These are phyloP conservation scores for Gallinago undulata DNA, from an alignment of 2,113 vertebrate genomes.

Conservation along the genomic window DNA sequence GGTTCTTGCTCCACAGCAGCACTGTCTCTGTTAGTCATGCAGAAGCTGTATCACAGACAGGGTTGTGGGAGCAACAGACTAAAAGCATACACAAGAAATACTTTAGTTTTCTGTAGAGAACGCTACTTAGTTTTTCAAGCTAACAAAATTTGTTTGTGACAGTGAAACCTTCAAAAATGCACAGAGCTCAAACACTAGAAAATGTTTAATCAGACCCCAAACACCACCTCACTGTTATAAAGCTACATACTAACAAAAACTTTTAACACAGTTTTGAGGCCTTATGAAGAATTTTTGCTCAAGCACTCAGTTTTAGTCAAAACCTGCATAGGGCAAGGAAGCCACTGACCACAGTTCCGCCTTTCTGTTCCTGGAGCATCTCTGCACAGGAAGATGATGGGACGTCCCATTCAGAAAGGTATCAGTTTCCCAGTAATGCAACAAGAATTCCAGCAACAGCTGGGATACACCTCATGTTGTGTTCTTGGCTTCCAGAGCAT, in stretches of 20 bases:
- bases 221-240: accelerated
- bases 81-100: neutral
- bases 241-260: neutral
- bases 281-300: neutral
- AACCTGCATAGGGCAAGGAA: neutral
- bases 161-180: accelerated
- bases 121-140: neutral
- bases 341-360: neutral
- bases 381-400: neutral
- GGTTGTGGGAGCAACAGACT: accelerated
- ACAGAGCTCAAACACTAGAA: neutral
- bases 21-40: too few species aligned
- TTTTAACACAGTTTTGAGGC: neutral
- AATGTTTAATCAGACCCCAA: neutral
- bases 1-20: neutral
- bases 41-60: accelerated
- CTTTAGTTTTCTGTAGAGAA: accelerated
- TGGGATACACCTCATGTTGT: neutral
- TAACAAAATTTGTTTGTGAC: neutral
- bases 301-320: neutral
- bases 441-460: neutral
- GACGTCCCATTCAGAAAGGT: too few species aligned
- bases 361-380: neutral
- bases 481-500: accelerated
- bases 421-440: accelerated